Evolutionary conservation across 2,797 vertebrate genomes (phyloP).

Genomic region (Megalops cyprinoides): DNA sequence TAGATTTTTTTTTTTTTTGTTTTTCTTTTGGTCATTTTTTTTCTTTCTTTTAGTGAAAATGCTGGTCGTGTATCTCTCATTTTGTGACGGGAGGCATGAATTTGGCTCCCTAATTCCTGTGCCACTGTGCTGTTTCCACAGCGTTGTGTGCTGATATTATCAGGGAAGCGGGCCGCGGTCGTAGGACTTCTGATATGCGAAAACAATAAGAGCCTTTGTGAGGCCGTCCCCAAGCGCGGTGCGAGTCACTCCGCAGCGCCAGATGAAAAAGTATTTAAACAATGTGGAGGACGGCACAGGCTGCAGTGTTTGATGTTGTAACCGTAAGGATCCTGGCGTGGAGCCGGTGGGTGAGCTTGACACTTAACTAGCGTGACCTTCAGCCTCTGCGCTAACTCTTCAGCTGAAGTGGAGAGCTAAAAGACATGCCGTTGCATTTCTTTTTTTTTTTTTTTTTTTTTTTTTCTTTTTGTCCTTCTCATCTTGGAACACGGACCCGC

Average conservation of each 20-base stretch:
- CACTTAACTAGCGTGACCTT: background rate
- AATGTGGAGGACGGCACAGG: conserved; percentile 14
- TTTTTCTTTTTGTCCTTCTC: background rate
- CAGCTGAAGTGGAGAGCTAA: no score
- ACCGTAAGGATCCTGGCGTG: background rate
- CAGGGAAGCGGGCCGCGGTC: conserved; percentile 39
- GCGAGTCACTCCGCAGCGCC: conserved; percentile 7
- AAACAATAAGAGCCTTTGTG: conserved; percentile 62
- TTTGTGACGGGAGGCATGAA: background rate
- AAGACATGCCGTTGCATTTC: no score
- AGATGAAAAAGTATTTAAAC: conserved; percentile 29
- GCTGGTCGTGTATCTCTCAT: background rate
- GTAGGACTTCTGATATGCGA: conserved; percentile 51
- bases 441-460: no score
- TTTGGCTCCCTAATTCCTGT: conserved; percentile 11
- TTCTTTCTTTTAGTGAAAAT: background rate
- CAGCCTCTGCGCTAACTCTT: no score
- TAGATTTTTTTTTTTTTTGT: background rate
- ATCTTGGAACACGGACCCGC: background rate
- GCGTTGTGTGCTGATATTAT: conserved; percentile 53
- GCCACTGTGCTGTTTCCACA: conserved; percentile 34
- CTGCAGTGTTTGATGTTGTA: background rate
- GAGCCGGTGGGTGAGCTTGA: background rate
- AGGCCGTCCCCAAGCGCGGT: background rate
- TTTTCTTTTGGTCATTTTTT: background rate